phyloP scores from a whole-genome alignment of 2,888 invertebrate species.

The Pachymerium ferrugineum region DNA sequence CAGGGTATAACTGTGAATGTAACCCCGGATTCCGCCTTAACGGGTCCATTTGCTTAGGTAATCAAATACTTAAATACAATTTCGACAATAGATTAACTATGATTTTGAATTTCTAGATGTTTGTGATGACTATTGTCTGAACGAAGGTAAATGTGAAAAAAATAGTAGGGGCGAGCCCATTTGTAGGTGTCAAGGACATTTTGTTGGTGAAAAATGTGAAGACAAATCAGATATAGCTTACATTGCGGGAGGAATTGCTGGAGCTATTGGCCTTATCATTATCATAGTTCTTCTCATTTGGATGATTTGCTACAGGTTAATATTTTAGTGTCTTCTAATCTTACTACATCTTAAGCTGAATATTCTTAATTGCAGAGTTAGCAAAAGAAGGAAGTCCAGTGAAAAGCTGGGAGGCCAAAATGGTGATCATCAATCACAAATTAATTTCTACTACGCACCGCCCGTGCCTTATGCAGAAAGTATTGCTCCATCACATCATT shows the following conservation, averaged over 20 bases:
- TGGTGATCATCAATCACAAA: conserved; percentile 62
- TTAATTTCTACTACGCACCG: conserved; percentile 93
- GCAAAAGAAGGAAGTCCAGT: conserved; percentile 57
- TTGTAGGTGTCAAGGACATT: conserved; percentile 85
- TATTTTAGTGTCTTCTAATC: not conserved
- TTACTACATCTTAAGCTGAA: not conserved
- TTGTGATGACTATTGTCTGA: conserved; percentile 79
- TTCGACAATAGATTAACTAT: not conserved
- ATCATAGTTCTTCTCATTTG: conserved; percentile 86
- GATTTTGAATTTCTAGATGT: conserved; percentile 63
- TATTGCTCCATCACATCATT: conserved; percentile 90
- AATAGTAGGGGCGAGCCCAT: conserved; percentile 72
- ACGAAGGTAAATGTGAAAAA: conserved; percentile 81
- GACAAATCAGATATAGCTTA: conserved; percentile 93
- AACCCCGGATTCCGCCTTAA: conserved; percentile 89
- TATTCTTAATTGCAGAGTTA: conserved; percentile 27
- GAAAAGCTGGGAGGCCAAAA: conserved; percentile 81
- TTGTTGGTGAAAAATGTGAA: conserved; percentile 79
- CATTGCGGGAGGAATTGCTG: conserved; percentile 88
- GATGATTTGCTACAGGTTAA: conserved; percentile 90
- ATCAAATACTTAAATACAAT: conserved; percentile 23
- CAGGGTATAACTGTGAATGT: conserved; percentile 82
- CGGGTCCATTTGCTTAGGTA: conserved; percentile 67
- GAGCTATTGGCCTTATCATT: conserved; percentile 87
- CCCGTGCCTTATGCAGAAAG: conserved; percentile 92